Evolutionary conservation across 1,140 invertebrate species (phyloP), one percentile per base, ranked within the genome.

Genomic region (Drosophila seguyi): DNA sequence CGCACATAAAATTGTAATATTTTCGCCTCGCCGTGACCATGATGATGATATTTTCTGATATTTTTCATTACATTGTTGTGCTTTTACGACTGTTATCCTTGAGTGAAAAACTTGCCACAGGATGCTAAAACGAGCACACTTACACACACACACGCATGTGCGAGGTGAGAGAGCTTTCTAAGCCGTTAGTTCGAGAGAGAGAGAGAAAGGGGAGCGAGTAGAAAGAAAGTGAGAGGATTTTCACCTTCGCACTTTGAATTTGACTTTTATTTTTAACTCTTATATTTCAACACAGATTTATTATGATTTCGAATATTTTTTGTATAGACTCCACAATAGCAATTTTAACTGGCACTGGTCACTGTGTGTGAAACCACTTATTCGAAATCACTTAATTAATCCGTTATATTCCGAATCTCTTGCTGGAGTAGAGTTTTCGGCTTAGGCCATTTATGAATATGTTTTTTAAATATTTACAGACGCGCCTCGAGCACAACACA

Each of bases 1-100:
- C 31, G 22, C 48, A 75, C 31, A 65, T 57, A 60, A 76, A 68
- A 65, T 68, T 68, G 65, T 72, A 71, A 72, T 72, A 71, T 71
- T 72, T 48, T 72, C n/a, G 44, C 68, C 22, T 31, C 42, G 52
- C 53, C 55, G 65, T 56, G 60, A 73, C 34, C 36, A 50, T 42
- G 80, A 88, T 88, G 84, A 88, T 88, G 75, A 88, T 90, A 88
- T 88, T 88, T 85, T 90, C 65, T 75, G 83, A 91, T 91, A 91
- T 91, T 90, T 78, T 90, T 85, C 81, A 90, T 90, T 75, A 90
- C 85, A 90, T 90, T 90, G 86, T 90, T 90, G 86, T 90, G 83
- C 81, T 90, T 90, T 90, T 85, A 90, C 85, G 85, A 90, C 86
- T 85, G 86, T 81, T 90, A 90, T 90, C 85, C 85, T 90, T 90